A percentile compares a stretch with the other conserved stretches of the same genome.
These are phyloP conservation scores for Orthonyx spaldingii DNA, from an alignment of 2,113 vertebrate genomes.

Conservation along the genomic window DNA sequence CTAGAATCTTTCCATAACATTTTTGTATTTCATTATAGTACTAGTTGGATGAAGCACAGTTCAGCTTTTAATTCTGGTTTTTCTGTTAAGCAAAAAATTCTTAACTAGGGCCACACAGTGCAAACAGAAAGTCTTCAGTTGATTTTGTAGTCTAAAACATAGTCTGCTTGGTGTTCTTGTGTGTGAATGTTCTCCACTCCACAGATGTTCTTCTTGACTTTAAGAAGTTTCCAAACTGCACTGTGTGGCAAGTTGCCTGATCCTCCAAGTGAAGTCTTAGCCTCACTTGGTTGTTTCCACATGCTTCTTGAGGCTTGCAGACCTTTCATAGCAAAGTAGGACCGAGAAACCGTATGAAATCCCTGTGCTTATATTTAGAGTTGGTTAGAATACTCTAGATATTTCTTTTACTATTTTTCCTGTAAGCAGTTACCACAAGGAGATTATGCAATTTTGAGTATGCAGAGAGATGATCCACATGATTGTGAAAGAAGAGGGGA, in stretches of 20 bases:
- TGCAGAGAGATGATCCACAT: background rate
- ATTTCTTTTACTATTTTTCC: conserved; percentile 12
- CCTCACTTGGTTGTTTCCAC: background rate
- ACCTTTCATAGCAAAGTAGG: background rate
- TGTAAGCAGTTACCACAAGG: conserved; percentile 6
- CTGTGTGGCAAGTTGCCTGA: background rate
- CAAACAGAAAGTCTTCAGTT: background rate
- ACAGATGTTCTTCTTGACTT: background rate
- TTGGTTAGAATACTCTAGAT: background rate
- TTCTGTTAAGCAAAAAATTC: background rate
- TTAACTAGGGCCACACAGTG: background rate
- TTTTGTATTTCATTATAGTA: background rate
- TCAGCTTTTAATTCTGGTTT: background rate
- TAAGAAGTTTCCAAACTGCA: background rate
- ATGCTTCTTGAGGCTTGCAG: conserved; percentile 4
- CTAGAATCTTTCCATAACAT: background rate
- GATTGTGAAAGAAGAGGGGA: background rate
- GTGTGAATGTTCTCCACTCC: background rate
- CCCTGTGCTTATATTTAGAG: background rate
- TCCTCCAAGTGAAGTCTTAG: background rate
- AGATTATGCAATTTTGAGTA: conserved; percentile 24
- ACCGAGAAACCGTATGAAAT: background rate
- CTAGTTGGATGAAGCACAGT: background rate
- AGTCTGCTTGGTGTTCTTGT: background rate
- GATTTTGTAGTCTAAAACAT: background rate